Conservation (phyloP, 2,113 vertebrate species). For the cat (Felis catus) region F.catus_Fca126_mat1.0 CM031420.1:24566501-24567000, state of each 20-base stretch:
- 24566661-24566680: slow-evolving; percentile 7
- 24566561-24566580: neutral
- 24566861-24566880: neutral
- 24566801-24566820: neutral
- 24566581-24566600: neutral
- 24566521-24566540: neutral
- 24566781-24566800: neutral
- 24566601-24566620: neutral
- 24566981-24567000: neutral
- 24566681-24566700: neutral
- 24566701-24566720: neutral
- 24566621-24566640: neutral
- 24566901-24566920: neutral
- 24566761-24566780: neutral
- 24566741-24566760: neutral
- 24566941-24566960: neutral
- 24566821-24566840: neutral
- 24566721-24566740: neutral
- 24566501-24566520: neutral
- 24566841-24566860: slow-evolving; percentile 6
- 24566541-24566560: slow-evolving; percentile 15
- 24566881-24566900: neutral
- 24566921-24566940: slow-evolving; percentile 8
- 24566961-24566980: slow-evolving; percentile 46
- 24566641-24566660: slow-evolving; percentile 25